Evolutionary conservation across 2,113 vertebrate genomes (phyloP).

Genomic region (Zosterops hypoxanthus): DNA sequence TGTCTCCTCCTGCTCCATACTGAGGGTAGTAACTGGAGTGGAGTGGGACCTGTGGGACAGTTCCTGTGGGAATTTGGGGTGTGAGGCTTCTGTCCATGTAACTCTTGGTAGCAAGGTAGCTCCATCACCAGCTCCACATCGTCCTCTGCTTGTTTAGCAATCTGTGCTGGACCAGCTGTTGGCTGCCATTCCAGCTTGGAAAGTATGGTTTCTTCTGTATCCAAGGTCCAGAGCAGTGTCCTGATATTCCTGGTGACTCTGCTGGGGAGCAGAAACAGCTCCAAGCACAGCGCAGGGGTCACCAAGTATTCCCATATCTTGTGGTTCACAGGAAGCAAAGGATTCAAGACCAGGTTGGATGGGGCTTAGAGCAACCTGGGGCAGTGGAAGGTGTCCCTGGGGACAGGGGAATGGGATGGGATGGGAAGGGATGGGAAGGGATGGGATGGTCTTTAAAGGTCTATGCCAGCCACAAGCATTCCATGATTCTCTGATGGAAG

Average conservation of each 20-base stretch:
- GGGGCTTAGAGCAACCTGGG: neutral
- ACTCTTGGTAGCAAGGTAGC: neutral
- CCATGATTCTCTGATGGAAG: neutral
- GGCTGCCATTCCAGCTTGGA: neutral
- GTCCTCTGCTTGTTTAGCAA: neutral
- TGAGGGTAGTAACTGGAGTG: no score
- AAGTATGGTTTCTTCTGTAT: accelerated
- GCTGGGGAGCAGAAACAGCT: neutral
- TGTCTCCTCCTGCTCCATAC: neutral
- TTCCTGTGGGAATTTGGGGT: neutral
- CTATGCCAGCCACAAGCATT: neutral
- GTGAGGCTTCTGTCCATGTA: neutral
- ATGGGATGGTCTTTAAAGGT: neutral
- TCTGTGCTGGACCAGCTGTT: accelerated
- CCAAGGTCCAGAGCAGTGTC: neutral
- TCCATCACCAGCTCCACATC: accelerated
- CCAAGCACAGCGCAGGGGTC: neutral
- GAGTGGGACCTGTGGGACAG: neutral
- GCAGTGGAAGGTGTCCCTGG: no score
- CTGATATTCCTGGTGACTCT: neutral
- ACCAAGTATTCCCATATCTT: neutral
- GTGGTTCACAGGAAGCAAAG: neutral
- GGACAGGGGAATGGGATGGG: neutral
- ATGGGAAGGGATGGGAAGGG: neutral
- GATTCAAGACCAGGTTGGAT: neutral